Evolutionary conservation across 2,797 vertebrate genomes (phyloP).

Genomic region (Rhinogobio ventralis): DNA sequence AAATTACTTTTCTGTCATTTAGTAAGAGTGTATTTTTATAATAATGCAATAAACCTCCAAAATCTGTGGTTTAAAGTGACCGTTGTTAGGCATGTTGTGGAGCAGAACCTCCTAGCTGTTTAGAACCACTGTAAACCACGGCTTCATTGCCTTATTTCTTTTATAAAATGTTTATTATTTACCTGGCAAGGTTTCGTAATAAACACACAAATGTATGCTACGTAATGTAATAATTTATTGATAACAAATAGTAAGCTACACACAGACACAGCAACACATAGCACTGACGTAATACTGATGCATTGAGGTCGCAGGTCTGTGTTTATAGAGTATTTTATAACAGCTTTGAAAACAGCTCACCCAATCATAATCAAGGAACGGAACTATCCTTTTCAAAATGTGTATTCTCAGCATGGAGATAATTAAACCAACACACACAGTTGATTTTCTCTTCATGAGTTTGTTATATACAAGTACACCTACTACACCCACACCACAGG

Average conservation of each 20-base stretch:
- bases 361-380: not conserved
- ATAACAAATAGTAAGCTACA: not conserved
- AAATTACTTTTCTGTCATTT: not conserved
- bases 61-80: not conserved
- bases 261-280: not conserved
- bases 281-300: not conserved
- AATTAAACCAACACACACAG: not conserved
- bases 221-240: not conserved
- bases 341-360: not conserved
- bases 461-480: not conserved
- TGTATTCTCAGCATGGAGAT: not conserved
- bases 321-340: not conserved
- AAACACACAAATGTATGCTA: not conserved
- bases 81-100: no score
- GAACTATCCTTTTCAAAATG: not conserved
- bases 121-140: not conserved
- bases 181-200: not conserved
- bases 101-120: not conserved
- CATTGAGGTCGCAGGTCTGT: not conserved
- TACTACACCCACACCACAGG: not conserved
- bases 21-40: not conserved
- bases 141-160: not conserved
- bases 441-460: not conserved
- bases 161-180: not conserved
- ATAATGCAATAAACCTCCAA: not conserved